These are phyloP conservation scores for Agrotis puta DNA, from an alignment of 2,888 invertebrate genomes.

Conservation along the genomic window DNA sequence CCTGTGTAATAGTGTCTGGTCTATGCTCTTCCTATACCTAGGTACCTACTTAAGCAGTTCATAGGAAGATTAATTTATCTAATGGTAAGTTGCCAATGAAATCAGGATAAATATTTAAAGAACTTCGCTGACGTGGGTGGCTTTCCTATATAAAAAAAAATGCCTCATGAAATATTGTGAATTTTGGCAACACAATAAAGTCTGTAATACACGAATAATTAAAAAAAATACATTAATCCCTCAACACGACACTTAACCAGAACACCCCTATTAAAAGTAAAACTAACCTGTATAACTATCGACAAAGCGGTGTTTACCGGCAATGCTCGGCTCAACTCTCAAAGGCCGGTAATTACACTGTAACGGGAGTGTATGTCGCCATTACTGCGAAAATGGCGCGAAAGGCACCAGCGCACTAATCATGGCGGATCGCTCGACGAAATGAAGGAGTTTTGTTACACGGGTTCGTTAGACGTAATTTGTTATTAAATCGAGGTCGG, in stretches of 20 bases:
- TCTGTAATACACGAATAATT: neutral
- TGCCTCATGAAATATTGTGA: neutral
- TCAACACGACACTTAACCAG: conserved; percentile 25
- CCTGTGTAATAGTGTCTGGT: no score
- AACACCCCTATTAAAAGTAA: conserved; percentile 59
- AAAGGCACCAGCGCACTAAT: conserved; percentile 69
- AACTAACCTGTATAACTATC: conserved; percentile 66
- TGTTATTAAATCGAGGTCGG: conserved; percentile 57
- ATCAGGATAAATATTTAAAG: neutral
- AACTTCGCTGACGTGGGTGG: neutral
- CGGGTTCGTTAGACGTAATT: conserved; percentile 63
- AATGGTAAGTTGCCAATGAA: neutral
- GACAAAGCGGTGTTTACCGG: conserved; percentile 71
- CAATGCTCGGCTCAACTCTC: conserved; percentile 78
- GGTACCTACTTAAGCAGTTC: neutral
- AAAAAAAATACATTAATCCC: neutral
- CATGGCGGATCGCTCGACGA: conserved; percentile 71
- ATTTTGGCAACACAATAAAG: no score
- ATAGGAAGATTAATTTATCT: neutral
- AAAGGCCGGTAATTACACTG: conserved; percentile 77
- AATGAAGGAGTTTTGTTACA: conserved; percentile 69
- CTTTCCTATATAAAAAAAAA: neutral
- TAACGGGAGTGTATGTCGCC: conserved; percentile 79
- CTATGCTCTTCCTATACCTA: neutral
- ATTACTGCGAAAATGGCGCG: conserved; percentile 74